Evolutionary conservation across 1,140 invertebrate species (phyloP).

Genomic region (Leptinotarsa lineolata): DNA sequence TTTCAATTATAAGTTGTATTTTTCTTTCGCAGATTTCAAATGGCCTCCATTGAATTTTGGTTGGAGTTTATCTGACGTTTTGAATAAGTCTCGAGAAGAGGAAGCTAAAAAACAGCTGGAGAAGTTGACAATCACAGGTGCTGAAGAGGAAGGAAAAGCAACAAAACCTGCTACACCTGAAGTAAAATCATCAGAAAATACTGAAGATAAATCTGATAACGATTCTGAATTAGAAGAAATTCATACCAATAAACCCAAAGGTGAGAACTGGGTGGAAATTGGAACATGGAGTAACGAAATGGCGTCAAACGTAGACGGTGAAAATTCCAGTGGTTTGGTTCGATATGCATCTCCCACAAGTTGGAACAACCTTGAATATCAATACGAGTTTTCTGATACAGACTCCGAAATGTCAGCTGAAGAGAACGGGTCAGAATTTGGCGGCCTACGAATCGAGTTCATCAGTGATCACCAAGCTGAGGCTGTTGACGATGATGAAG

Average conservation of each 20-base stretch:
- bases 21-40: conserved; percentile 61
- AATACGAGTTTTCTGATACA: conserved; percentile 56
- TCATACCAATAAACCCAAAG: conserved; percentile 57
- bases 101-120: conserved; percentile 46
- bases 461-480: conserved; percentile 83
- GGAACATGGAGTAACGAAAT: conserved; percentile 92
- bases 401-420: conserved; percentile 52
- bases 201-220: conserved; percentile 46
- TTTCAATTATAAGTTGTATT: no score
- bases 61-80: conserved; percentile 85
- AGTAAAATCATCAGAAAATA: conserved; percentile 46
- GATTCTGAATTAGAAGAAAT: conserved; percentile 45
- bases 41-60: conserved; percentile 92
- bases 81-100: conserved; percentile 65
- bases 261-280: conserved; percentile 68
- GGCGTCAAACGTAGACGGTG: conserved; percentile 57
- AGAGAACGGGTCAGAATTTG: conserved; percentile 56
- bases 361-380: conserved; percentile 49
- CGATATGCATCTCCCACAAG: conserved; percentile 61
- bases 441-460: conserved; percentile 75
- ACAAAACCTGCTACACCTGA: conserved; percentile 39
- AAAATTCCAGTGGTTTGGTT: conserved; percentile 35
- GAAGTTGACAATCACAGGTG: conserved; percentile 29
- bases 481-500: conserved; percentile 72
- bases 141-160: conserved; percentile 34